These are phyloP conservation scores for Sander vitreus DNA, from an alignment of 2,113 vertebrate species.

Conservation along the genomic window DNA sequence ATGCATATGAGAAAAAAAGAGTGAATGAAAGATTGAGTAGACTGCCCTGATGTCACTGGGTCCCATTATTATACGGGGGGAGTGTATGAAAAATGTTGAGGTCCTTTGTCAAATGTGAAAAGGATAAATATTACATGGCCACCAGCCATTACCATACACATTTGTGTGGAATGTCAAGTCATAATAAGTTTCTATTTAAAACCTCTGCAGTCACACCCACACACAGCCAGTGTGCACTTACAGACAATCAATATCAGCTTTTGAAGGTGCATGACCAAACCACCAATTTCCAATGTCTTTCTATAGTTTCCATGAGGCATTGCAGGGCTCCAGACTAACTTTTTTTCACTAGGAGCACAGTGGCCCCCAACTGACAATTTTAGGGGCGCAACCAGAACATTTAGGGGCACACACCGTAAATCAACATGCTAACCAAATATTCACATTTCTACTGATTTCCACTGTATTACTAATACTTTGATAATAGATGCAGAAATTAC, in stretches of 20 bases:
- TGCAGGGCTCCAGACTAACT: neutral
- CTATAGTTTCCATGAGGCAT: constrained; percentile 13
- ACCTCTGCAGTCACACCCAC: constrained; percentile 8
- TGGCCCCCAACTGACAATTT: too few relatives aligned
- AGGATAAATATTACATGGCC: constrained; percentile 58
- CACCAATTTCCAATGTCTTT: constrained; percentile 26
- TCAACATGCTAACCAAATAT: too few relatives aligned
- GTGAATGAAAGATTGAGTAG: constrained; percentile 70
- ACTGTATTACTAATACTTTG: too few relatives aligned
- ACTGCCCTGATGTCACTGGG: constrained; percentile 65
- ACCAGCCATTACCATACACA: constrained; percentile 54
- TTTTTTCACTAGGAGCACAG: too few relatives aligned
- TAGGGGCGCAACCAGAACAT: too few relatives aligned
- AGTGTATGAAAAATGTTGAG: constrained; percentile 65
- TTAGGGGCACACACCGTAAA: too few relatives aligned
- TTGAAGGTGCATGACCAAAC: constrained; percentile 23
- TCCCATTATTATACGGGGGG: constrained; percentile 58
- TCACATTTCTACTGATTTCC: too few relatives aligned
- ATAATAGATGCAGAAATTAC: too few relatives aligned
- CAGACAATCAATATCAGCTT: constrained; percentile 49
- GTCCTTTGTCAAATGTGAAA: constrained; percentile 69
- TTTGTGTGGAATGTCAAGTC: constrained; percentile 53
- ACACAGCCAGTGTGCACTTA: constrained; percentile 14
- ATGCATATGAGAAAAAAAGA: constrained; percentile 72
- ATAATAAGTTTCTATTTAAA: constrained; percentile 63